Conservation (phyloP, 2,888 invertebrate genomes). For the Nymphalis c-album region DNA sequence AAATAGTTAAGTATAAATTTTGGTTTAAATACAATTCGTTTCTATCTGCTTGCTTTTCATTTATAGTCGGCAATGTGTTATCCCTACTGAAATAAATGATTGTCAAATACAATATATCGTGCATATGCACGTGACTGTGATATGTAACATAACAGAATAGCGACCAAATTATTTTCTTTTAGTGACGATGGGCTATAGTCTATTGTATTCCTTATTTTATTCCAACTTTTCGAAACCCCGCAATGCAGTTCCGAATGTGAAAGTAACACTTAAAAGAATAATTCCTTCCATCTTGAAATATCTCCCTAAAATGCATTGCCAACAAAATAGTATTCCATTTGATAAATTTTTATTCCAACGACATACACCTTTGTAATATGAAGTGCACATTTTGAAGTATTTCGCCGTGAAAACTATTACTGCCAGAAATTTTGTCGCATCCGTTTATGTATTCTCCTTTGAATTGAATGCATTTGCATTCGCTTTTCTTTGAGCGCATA, state of each 20-base stretch:
- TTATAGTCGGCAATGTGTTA: too few relatives aligned
- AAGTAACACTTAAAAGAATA: slow-evolving; percentile 49
- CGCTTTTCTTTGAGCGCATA: slow-evolving; percentile 12
- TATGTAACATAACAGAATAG: neutral
- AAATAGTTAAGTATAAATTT: too few relatives aligned
- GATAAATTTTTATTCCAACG: slow-evolving; percentile 23
- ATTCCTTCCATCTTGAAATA: slow-evolving; percentile 36
- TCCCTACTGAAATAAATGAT: too few relatives aligned
- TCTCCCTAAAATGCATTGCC: slow-evolving; percentile 40
- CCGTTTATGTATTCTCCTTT: slow-evolving; percentile 11
- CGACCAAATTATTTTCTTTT: neutral
- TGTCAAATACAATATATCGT: too few relatives aligned
- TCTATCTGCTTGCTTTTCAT: too few relatives aligned
- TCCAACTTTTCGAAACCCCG: slow-evolving; percentile 45
- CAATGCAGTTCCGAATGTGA: slow-evolving; percentile 55
- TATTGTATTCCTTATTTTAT: neutral
- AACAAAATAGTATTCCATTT: slow-evolving; percentile 38
- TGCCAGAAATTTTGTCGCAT: slow-evolving; percentile 13
- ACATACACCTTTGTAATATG: slow-evolving; percentile 18
- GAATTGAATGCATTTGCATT: slow-evolving; percentile 13
- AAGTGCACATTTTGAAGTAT: slow-evolving; percentile 23
- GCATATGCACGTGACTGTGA: neutral
- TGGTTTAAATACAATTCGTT: too few relatives aligned
- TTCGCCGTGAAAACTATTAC: slow-evolving; percentile 12
- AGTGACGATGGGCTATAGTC: neutral